Percentiles rank a stretch among this genome's conserved stretches.
These are phyloP conservation scores for Parnassius mnemosyne DNA, from an alignment of 2,888 invertebrate species.

Conservation along the genomic window DNA sequence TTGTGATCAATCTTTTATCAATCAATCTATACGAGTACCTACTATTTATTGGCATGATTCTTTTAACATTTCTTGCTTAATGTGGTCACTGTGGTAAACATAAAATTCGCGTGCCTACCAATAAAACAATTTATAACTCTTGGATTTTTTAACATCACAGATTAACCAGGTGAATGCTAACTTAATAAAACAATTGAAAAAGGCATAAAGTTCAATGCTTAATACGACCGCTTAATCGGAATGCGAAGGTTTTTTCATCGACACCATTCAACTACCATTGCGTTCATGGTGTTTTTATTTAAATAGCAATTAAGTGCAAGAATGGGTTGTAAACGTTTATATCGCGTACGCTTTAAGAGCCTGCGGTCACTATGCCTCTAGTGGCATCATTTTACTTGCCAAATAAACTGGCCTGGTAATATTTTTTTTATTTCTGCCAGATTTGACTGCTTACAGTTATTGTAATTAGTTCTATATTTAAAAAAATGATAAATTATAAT, in stretches of 20 bases:
- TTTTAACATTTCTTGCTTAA: too few species aligned
- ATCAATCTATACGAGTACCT: too few species aligned
- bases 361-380: slow-evolving; percentile 47
- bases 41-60: too few species aligned
- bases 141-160: not conserved
- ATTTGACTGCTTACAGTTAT: not conserved
- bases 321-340: slow-evolving; percentile 76
- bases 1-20: too few species aligned
- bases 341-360: slow-evolving; percentile 62
- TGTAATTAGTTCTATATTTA: too few species aligned
- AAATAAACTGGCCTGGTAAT: slow-evolving; percentile 43
- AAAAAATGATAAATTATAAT: too few species aligned
- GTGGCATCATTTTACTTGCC: slow-evolving; percentile 60
- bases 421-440: slow-evolving; percentile 11
- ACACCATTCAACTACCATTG: slow-evolving; percentile 55
- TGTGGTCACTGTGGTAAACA: too few species aligned
- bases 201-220: slow-evolving; percentile 43
- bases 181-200: slow-evolving; percentile 22
- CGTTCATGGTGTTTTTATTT: slow-evolving; percentile 75
- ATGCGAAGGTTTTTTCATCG: slow-evolving; percentile 47
- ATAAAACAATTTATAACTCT: not conserved
- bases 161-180: slow-evolving; percentile 7
- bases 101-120: too few species aligned
- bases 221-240: slow-evolving; percentile 56
- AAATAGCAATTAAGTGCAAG: slow-evolving; percentile 77